A percentile compares a stretch with the other conserved stretches of the same genome.
These are phyloP conservation scores for Arctopsyche grandis DNA, from an alignment of 1,140 invertebrate genomes.

Conservation along the genomic window DNA sequence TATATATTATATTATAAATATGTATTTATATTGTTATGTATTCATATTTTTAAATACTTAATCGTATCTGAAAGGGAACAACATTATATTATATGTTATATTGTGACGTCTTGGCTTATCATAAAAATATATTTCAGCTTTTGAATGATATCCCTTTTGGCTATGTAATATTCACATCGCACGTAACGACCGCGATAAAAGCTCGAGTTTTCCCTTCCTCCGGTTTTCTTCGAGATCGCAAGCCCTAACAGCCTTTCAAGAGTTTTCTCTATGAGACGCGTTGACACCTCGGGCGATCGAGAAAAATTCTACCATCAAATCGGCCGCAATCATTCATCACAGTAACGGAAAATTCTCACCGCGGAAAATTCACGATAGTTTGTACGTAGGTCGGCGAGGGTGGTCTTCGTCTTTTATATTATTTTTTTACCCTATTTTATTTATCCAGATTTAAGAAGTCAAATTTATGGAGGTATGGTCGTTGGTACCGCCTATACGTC, in stretches of 20 bases:
- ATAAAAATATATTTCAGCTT: conserved; percentile 12
- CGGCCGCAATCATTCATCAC: no score
- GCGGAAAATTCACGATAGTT: not conserved
- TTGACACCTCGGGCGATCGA: no score
- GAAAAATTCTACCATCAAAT: no score
- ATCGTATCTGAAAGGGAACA: no score
- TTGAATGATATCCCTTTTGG: conserved; percentile 16
- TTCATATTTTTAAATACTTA: no score
- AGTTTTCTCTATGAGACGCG: no score
- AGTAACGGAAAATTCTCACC: not conserved
- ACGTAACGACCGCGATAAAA: conserved; percentile 15
- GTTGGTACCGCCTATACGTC: not conserved
- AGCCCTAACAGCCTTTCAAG: no score
- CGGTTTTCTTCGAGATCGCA: no score
- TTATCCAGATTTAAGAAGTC: conserved; percentile 42
- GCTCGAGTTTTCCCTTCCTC: not conserved
- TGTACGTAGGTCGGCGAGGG: no score
- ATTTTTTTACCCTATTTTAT: conserved; percentile 30
- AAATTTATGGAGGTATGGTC: conserved; percentile 40
- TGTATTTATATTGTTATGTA: not conserved
- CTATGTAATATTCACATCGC: conserved; percentile 7
- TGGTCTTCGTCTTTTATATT: not conserved
- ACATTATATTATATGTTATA: not conserved
- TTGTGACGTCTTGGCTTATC: conserved; percentile 3
- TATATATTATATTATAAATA: not conserved